phyloP scores from a whole-genome alignment of 2,888 invertebrate genomes.

The Gisinianus flammeolus region DNA sequence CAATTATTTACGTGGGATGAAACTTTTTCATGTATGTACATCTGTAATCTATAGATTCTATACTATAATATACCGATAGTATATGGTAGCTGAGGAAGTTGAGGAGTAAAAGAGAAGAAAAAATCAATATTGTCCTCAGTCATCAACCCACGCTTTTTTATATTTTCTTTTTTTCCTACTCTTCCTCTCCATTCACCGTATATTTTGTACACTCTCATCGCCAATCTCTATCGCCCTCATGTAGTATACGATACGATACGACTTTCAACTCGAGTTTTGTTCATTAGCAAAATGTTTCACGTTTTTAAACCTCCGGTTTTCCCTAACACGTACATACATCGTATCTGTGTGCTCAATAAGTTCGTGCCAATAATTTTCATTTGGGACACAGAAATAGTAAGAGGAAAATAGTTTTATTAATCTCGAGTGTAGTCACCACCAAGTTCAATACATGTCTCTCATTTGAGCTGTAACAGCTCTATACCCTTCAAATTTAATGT shows the following conservation, averaged over 20 bases:
- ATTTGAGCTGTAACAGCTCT: no score
- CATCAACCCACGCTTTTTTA: neutral
- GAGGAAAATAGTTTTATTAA: no score
- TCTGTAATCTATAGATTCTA: neutral
- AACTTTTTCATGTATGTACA: neutral
- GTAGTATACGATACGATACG: neutral
- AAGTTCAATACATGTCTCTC: no score
- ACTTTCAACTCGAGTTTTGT: neutral
- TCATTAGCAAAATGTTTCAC: neutral
- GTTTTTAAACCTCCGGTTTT: neutral
- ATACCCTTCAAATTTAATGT: no score
- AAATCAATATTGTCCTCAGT: neutral
- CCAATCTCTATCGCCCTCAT: neutral
- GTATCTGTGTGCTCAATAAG: neutral
- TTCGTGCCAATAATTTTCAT: neutral
- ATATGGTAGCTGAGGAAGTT: neutral
- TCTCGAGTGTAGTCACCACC: no score
- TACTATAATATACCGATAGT: no score
- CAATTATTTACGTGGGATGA: neutral
- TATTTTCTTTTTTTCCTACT: neutral
- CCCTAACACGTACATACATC: neutral
- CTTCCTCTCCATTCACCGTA: neutral
- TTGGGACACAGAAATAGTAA: no score
- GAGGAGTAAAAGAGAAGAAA: slow-evolving; percentile 6
- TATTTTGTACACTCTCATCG: neutral